Evolutionary conservation across 2,113 vertebrate species (phyloP).

Genomic region (Serinus canaria): DNA sequence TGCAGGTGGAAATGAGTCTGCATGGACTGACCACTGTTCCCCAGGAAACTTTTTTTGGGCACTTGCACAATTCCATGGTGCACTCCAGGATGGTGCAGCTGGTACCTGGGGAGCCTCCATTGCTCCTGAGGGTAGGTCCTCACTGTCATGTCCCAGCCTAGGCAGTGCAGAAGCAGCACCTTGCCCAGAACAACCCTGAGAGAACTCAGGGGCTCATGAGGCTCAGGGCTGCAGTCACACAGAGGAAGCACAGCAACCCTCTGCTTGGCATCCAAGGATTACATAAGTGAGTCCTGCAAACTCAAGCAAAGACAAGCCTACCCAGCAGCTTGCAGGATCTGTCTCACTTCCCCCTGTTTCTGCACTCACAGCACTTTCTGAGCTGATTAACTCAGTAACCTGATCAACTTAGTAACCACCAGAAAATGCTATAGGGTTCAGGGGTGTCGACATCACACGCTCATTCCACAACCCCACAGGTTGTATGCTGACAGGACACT

Average conservation of each 20-base stretch:
- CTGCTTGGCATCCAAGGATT: background rate
- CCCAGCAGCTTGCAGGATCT: background rate
- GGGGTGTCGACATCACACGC: background rate
- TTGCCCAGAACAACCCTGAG: background rate
- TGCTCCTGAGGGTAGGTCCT: background rate
- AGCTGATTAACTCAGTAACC: background rate
- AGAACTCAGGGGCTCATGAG: background rate
- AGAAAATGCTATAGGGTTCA: background rate
- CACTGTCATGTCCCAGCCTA: accelerated
- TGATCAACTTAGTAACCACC: background rate
- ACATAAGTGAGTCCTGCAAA: background rate
- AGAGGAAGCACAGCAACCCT: background rate
- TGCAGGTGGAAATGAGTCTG: background rate
- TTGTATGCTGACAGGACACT: background rate
- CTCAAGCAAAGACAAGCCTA: background rate
- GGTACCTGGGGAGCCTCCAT: accelerated
- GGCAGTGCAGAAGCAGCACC: background rate
- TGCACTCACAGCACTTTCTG: background rate
- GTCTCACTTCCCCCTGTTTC: background rate
- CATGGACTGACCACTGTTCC: background rate
- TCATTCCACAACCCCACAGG: background rate
- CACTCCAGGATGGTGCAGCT: background rate
- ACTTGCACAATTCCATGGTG: background rate
- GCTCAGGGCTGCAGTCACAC: background rate
- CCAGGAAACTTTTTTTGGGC: background rate